These are phyloP conservation scores for Drosophila ohnishii DNA, from an alignment of 1,140 invertebrate genomes.

Conservation along the genomic window DNA sequence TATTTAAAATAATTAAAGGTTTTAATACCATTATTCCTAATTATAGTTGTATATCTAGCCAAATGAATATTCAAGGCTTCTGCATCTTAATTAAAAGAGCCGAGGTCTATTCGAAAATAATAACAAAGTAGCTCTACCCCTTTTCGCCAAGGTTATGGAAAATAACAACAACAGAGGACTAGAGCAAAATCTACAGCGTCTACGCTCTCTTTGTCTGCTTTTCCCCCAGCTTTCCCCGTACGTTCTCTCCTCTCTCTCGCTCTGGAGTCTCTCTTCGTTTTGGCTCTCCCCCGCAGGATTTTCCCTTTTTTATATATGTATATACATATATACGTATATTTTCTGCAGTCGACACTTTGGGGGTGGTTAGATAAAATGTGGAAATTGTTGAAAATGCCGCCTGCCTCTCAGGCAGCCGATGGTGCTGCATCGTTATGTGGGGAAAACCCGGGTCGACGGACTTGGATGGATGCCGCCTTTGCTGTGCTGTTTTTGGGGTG, in stretches of 20 bases:
- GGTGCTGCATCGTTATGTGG: constrained; percentile 76
- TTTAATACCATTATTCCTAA: background rate
- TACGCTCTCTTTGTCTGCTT: constrained; percentile 42
- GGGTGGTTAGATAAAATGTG: constrained; percentile 81
- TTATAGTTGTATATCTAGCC: background rate
- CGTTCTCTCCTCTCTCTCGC: constrained; percentile 6
- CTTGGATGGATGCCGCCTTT: constrained; percentile 61
- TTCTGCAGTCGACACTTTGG: constrained; percentile 77
- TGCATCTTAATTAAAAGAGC: constrained; percentile 1
- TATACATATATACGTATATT: constrained; percentile 33
- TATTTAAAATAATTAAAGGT: background rate
- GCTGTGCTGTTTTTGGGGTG: constrained; percentile 54
- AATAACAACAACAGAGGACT: constrained; percentile 51
- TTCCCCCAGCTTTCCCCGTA: constrained; percentile 11
- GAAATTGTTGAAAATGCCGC: constrained; percentile 80
- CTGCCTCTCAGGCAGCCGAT: constrained; percentile 52
- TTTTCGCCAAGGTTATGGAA: constrained; percentile 61
- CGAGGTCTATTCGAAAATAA: constrained; percentile 23
- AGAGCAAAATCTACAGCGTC: constrained; percentile 53
- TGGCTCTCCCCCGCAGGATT: constrained; percentile 59
- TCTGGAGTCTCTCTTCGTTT: constrained; percentile 25
- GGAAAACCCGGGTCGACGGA: constrained; percentile 71
- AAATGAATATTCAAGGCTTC: background rate
- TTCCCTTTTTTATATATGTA: constrained; percentile 61
- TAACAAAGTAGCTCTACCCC: constrained; percentile 46